Conservation (phyloP, 1,140 invertebrate genomes). For the Procambarus clarkii region DNA sequence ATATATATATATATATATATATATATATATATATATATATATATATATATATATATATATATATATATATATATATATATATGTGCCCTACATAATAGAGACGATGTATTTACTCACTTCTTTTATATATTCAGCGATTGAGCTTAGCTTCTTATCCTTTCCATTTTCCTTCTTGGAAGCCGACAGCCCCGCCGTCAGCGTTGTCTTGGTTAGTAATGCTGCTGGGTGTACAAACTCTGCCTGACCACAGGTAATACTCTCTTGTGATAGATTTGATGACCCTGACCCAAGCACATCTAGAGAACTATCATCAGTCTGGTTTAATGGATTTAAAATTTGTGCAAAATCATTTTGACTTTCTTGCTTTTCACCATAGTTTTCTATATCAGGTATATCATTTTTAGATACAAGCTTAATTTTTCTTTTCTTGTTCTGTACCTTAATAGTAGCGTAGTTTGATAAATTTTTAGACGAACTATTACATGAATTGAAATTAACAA, state of each 20-base stretch:
- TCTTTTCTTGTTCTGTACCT: conserved; percentile 35
- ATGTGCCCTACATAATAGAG: no score
- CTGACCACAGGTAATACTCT: not conserved
- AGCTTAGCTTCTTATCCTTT: not conserved
- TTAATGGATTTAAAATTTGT: not conserved
- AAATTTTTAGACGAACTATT: not conserved
- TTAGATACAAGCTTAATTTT: conserved; percentile 42
- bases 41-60: no score
- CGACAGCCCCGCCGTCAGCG: not conserved
- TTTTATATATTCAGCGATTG: conserved; percentile 28
- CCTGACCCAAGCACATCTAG: not conserved
- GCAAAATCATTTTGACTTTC: not conserved
- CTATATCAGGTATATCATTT: not conserved
- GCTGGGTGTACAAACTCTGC: not conserved
- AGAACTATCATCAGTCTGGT: not conserved
- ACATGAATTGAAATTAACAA: conserved; percentile 15
- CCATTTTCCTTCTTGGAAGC: not conserved
- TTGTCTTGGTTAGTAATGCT: not conserved
- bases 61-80: no score
- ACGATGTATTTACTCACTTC: conserved; percentile 8
- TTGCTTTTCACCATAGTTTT: not conserved
- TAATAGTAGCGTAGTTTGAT: conserved; percentile 34
- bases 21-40: no score
- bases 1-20: no score
- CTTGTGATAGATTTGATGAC: not conserved